These are phyloP conservation scores for Arothron firmamentum DNA, from an alignment of 2,113 vertebrate genomes.

Conservation along the genomic window DNA sequence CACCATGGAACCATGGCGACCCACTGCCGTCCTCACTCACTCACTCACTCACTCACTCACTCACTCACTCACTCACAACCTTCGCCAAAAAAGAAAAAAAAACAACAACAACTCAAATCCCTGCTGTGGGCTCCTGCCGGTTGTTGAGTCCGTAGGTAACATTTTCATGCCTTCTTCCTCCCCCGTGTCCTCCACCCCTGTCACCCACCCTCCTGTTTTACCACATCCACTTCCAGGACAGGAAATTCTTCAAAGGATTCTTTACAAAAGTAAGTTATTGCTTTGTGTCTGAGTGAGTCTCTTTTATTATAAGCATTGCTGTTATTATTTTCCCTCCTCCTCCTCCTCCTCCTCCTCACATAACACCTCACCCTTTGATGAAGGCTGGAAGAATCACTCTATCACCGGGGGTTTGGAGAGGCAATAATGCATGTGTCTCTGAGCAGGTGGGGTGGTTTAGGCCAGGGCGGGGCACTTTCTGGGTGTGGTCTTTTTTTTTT, in stretches of 20 bases:
- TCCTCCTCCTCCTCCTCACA: slow-evolving; percentile 11
- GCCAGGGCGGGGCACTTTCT: slow-evolving; percentile 36
- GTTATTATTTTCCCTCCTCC: slow-evolving; percentile 28
- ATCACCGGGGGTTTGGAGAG: slow-evolving; percentile 3
- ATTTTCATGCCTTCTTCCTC: slow-evolving; percentile 92
- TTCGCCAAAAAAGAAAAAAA: slow-evolving; percentile 5
- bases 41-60: slow-evolving; percentile 33
- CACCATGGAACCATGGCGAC: slow-evolving; percentile 24
- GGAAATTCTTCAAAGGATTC: slow-evolving; percentile 99
- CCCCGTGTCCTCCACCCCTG: slow-evolving; percentile 68
- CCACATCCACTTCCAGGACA: slow-evolving; percentile 89
- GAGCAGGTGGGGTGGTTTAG: slow-evolving; percentile 38
- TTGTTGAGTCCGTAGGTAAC: slow-evolving; percentile 88
- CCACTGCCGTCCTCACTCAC: slow-evolving; percentile 11
- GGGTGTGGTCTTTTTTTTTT: slow-evolving; percentile 2
- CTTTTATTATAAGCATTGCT: slow-evolving; percentile 21
- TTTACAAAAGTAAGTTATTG: slow-evolving; percentile 99
- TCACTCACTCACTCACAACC: slow-evolving; percentile 35
- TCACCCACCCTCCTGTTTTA: slow-evolving; percentile 60
- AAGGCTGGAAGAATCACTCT: slow-evolving; percentile 37
- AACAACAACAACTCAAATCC: slow-evolving; percentile 16
- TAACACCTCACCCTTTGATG: slow-evolving; percentile 64
- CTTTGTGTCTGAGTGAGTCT: slow-evolving; percentile 63
- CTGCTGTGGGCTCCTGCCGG: slow-evolving; percentile 77
- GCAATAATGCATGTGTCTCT: slow-evolving; percentile 53